Conservation (phyloP, 2,113 vertebrate species). For the Oncorhynchus mykiss region DNA sequence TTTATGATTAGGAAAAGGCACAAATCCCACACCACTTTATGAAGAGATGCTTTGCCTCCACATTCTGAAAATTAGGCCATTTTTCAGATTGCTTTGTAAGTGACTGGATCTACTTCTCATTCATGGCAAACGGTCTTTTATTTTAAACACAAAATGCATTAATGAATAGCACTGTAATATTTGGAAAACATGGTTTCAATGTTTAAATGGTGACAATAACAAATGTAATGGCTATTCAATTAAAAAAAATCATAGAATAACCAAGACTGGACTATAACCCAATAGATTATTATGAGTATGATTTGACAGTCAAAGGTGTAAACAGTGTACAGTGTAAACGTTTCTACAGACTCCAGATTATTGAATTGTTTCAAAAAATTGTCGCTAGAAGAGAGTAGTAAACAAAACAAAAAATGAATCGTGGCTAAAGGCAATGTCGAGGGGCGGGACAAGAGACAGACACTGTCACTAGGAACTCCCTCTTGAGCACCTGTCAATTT, state of each 20-base stretch:
- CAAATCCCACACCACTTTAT: too few relatives aligned
- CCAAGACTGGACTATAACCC: too few relatives aligned
- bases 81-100: slow-evolving; percentile 26
- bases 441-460: background rate
- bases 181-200: background rate
- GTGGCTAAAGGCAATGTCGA: background rate
- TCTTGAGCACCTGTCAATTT: too few relatives aligned
- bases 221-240: too few relatives aligned
- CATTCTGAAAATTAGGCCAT: background rate
- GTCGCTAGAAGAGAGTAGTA: slow-evolving; percentile 43
- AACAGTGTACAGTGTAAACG: background rate
- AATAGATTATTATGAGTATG: background rate
- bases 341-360: background rate
- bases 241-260: too few relatives aligned
- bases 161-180: background rate
- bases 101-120: slow-evolving; percentile 68
- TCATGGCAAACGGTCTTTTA: slow-evolving; percentile 47
- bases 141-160: background rate
- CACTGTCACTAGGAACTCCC: too few relatives aligned
- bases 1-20: too few relatives aligned
- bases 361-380: background rate
- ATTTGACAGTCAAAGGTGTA: background rate
- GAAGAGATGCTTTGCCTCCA: background rate
- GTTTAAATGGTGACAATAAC: background rate
- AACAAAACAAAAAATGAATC: background rate